A percentile compares a stretch with the other conserved stretches of the same genome.
Conservation (phyloP, 2,113 vertebrate genomes). For the Zosterops lateralis region DNA sequence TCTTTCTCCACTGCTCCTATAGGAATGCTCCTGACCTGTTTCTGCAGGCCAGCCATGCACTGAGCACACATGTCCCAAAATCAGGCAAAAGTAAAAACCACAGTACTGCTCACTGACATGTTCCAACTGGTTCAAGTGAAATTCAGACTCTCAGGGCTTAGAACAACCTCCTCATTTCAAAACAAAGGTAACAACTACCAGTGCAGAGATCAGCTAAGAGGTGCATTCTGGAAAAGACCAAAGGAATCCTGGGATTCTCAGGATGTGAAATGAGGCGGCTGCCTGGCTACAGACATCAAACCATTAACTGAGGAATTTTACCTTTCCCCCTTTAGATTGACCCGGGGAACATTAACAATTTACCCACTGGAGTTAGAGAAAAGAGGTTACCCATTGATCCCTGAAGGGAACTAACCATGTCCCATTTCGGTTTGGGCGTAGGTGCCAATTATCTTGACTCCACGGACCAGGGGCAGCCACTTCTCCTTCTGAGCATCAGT, state of each 20-base stretch:
- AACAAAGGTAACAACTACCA: background rate
- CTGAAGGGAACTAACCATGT: conserved; percentile 89
- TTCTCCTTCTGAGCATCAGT: conserved; percentile 84
- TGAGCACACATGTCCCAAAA: background rate
- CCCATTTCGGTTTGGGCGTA: conserved; percentile 96
- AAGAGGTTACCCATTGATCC: conserved; percentile 53
- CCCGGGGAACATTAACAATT: background rate
- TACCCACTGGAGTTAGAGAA: conserved; percentile 18
- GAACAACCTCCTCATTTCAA: background rate
- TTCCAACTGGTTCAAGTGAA: background rate
- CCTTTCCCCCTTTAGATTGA: background rate
- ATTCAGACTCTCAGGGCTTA: background rate
- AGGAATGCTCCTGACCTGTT: background rate
- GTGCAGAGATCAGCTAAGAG: conserved; percentile 25
- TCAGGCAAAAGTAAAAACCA: background rate
- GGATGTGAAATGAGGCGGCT: background rate
- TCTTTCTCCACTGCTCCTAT: background rate
- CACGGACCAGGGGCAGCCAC: conserved; percentile 82
- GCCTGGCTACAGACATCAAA: background rate
- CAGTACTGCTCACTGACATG: background rate
- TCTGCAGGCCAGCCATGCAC: background rate
- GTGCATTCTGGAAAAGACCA: conserved; percentile 9
- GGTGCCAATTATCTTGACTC: conserved; percentile 85
- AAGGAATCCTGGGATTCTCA: background rate
- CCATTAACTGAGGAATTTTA: background rate